phyloP scores from a whole-genome alignment of 35 echinoderm and acorn worm species.

The Acanthaster planci region DNA sequence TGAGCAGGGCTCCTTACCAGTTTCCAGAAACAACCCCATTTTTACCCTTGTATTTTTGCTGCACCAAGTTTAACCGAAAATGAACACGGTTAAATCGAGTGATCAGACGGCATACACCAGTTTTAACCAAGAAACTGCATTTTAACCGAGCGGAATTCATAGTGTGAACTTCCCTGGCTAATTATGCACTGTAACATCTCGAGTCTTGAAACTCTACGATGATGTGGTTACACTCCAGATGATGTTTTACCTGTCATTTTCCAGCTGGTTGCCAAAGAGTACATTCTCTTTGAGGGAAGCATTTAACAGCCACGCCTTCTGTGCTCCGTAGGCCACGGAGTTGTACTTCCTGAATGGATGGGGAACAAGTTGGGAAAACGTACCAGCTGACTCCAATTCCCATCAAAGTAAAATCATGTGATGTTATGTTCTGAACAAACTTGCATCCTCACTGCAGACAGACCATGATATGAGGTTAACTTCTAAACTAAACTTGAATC shows the following conservation, averaged over 20 bases:
- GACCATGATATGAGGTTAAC: not conserved
- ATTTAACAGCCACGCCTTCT: slow-evolving; percentile 77
- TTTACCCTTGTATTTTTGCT: too few species aligned
- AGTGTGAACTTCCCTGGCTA: too few species aligned
- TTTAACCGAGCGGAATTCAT: too few species aligned
- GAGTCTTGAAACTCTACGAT: too few species aligned
- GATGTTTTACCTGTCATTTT: slow-evolving; percentile 8
- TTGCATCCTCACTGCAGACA: not conserved
- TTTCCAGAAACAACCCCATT: too few species aligned
- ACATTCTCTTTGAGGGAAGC: slow-evolving; percentile 72
- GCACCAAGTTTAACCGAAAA: too few species aligned
- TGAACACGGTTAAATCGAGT: too few species aligned
- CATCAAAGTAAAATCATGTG: not conserved
- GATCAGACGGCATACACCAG: too few species aligned
- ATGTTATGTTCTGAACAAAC: not conserved
- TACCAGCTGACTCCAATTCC: not conserved
- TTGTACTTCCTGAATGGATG: slow-evolving; percentile 16
- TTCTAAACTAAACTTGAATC: too few species aligned
- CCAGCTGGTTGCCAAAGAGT: slow-evolving; percentile 59
- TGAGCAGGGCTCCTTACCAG: too few species aligned
- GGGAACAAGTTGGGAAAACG: not conserved
- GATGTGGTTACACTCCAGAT: not conserved
- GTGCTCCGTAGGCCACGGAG: slow-evolving; percentile 56
- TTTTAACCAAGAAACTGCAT: too few species aligned
- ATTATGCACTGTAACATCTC: too few species aligned